phyloP scores from a whole-genome alignment of 2,888 invertebrate genomes.

The Abrostola tripartita region DNA sequence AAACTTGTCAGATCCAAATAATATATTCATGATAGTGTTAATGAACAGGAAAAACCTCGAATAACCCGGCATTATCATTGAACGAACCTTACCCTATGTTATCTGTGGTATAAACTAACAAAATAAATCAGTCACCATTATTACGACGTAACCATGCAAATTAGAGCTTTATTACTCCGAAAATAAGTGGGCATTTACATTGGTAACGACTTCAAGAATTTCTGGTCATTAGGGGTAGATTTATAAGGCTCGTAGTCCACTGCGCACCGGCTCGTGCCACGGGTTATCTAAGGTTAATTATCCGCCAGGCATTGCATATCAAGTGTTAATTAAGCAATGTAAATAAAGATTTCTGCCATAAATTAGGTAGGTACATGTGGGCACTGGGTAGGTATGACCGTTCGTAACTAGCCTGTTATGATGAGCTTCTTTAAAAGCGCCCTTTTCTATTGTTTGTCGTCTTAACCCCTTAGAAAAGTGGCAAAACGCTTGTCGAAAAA shows the following conservation, averaged over 20 bases:
- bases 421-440: too few species aligned
- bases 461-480: too few species aligned
- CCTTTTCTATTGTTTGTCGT: too few species aligned
- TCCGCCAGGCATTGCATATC: slow-evolving; percentile 28
- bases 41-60: too few species aligned
- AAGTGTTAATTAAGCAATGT: slow-evolving; percentile 9
- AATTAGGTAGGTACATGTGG: too few species aligned
- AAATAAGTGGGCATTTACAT: neutral
- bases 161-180: neutral
- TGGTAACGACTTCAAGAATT: neutral
- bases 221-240: slow-evolving; percentile 17
- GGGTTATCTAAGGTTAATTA: slow-evolving; percentile 46
- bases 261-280: slow-evolving; percentile 48
- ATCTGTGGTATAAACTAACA: neutral
- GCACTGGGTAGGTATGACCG: too few species aligned
- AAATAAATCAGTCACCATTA: neutral
- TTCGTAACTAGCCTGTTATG: too few species aligned
- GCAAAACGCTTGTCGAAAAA: too few species aligned
- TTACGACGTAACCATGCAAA: neutral
- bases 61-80: too few species aligned
- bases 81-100: too few species aligned
- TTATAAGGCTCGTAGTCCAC: slow-evolving; percentile 26
- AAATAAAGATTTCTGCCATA: slow-evolving; percentile 5
- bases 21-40: too few species aligned
- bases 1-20: too few species aligned